These are phyloP conservation scores for Sus cebifrons DNA, from an alignment of 2,797 vertebrate genomes.

Conservation along the genomic window DNA sequence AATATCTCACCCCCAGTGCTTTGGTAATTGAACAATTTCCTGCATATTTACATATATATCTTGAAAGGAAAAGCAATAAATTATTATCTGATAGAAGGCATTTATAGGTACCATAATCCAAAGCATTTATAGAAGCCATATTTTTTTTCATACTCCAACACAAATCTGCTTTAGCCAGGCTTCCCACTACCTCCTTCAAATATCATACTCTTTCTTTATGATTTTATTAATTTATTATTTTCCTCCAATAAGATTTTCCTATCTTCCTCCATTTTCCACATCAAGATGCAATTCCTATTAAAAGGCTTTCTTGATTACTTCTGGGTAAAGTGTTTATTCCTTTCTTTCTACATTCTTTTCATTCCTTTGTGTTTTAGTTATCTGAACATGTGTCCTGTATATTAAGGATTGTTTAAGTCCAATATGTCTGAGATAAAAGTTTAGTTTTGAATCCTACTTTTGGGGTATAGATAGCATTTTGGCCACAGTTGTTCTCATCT, in stretches of 20 bases:
- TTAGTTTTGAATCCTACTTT: neutral
- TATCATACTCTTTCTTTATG: neutral
- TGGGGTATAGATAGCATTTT: neutral
- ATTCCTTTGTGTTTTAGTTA: neutral
- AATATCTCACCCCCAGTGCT: neutral
- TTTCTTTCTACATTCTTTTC: neutral
- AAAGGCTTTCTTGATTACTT: neutral
- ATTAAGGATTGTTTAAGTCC: neutral
- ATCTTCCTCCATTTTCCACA: neutral
- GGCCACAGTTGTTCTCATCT: neutral
- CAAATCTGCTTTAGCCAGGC: neutral
- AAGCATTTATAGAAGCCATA: neutral
- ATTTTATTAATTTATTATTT: neutral
- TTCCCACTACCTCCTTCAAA: neutral
- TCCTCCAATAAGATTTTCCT: neutral
- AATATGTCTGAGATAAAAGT: neutral
- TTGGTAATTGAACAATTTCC: neutral
- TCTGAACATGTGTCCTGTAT: neutral
- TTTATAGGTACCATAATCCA: neutral
- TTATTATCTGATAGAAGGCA: neutral
- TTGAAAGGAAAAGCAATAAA: neutral
- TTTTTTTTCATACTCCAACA: neutral
- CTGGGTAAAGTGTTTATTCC: neutral
- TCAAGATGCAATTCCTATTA: neutral
- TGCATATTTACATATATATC: neutral